A percentile compares a stretch with the other conserved stretches of the same genome.
These are phyloP conservation scores for Lepilemur septentrionalis DNA, from an alignment of 2,797 vertebrate species.

Conservation along the genomic window DNA sequence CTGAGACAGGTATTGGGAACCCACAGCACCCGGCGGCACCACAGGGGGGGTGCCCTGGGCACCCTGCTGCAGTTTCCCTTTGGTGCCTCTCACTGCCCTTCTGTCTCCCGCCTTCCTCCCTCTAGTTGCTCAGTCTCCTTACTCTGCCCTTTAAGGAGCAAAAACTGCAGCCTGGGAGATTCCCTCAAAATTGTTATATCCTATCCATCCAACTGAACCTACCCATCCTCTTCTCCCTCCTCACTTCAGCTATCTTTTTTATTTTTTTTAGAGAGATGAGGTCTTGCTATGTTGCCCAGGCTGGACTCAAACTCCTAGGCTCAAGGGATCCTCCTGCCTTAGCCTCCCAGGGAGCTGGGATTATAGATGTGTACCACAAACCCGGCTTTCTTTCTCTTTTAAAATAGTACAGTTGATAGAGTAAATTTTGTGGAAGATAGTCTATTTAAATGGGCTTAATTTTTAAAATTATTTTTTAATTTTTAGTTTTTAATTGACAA, in stretches of 20 bases:
- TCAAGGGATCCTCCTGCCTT: neutral
- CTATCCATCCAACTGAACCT: neutral
- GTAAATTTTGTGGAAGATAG: neutral
- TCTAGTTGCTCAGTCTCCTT: neutral
- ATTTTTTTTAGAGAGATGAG: neutral
- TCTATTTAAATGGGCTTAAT: neutral
- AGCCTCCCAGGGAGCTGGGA: neutral
- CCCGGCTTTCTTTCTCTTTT: no score
- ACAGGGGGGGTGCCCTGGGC: neutral
- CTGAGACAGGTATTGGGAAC: neutral
- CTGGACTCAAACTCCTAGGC: neutral
- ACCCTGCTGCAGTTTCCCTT: neutral
- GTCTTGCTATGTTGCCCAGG: neutral
- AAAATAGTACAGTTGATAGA: neutral
- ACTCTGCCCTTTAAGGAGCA: neutral
- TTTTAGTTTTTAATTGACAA: neutral
- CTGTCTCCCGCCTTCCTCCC: no score
- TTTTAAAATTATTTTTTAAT: neutral
- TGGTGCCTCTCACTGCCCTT: neutral
- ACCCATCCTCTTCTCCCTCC: neutral
- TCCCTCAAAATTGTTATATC: neutral
- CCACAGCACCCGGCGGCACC: neutral
- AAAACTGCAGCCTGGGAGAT: neutral
- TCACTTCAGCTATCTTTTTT: neutral
- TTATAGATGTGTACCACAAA: neutral